phyloP scores from a whole-genome alignment of 2,113 vertebrate genomes.

The Pterocles orientalis region DNA sequence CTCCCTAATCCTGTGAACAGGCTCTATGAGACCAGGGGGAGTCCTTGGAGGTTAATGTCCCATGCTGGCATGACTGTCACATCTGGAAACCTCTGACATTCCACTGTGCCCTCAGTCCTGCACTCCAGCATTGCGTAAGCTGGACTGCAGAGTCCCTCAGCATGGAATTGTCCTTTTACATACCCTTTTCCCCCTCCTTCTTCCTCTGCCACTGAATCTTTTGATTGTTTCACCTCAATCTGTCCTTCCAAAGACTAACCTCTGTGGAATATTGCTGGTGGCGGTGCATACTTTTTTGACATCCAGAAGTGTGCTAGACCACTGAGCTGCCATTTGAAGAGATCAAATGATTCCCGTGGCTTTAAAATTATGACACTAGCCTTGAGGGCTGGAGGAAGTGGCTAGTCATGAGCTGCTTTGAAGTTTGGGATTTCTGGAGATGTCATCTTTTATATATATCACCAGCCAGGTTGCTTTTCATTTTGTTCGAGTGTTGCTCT shows the following conservation, averaged over 20 bases:
- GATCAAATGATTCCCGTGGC: constrained; percentile 21
- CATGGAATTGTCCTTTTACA: background rate
- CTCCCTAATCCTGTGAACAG: background rate
- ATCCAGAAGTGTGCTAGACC: constrained; percentile 40
- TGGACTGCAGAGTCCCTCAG: background rate
- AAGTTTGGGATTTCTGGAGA: constrained; percentile 48
- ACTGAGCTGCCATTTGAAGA: constrained; percentile 44
- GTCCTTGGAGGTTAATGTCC: background rate
- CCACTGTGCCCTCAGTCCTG: accelerated
- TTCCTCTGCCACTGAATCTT: background rate
- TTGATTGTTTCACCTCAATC: constrained; percentile 1
- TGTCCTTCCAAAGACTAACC: constrained; percentile 32
- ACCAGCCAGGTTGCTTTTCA: constrained; percentile 40
- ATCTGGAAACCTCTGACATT: background rate
- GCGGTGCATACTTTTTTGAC: background rate
- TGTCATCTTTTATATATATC: constrained; percentile 55
- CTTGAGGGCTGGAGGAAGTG: constrained; percentile 26
- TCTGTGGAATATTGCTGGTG: constrained; percentile 32
- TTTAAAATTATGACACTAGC: constrained; percentile 39
- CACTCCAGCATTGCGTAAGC: accelerated
- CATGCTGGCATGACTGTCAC: accelerated
- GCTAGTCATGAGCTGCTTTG: constrained; percentile 32
- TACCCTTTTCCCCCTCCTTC: background rate
- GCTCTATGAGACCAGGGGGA: background rate
- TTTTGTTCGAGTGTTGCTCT: constrained; percentile 20